A percentile compares a stretch with the other conserved stretches of the same genome.
Evolutionary conservation across 1,140 invertebrate genomes (phyloP).

Genomic region (Aleiodes sp.): DNA sequence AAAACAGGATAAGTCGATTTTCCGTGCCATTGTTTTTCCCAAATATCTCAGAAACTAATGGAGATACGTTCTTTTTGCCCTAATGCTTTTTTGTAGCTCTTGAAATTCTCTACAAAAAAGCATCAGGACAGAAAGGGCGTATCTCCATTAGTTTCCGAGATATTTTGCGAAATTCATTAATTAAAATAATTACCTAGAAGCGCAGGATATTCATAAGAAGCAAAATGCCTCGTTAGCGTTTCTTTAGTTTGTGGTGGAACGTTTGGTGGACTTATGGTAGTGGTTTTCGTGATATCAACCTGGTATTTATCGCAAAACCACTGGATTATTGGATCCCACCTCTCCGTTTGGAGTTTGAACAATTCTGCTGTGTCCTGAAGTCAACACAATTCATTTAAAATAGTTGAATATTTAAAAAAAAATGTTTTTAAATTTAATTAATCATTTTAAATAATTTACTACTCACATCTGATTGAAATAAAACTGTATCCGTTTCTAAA

Average conservation of each 20-base stretch:
- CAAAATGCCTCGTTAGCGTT: conserved; percentile 75
- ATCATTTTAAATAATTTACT: conserved; percentile 22
- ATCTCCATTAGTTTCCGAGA: no score
- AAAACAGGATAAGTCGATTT: no score
- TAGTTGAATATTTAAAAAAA: background rate
- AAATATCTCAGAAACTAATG: no score
- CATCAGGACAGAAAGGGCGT: no score
- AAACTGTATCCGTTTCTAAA: conserved; percentile 87
- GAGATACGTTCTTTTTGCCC: no score
- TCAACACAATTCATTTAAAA: conserved; percentile 15
- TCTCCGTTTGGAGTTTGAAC: conserved; percentile 76
- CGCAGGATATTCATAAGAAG: conserved; percentile 81
- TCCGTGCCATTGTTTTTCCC: no score
- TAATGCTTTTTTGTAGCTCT: no score
- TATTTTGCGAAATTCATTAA: no score
- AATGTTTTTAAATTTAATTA: background rate
- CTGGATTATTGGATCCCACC: conserved; percentile 89
- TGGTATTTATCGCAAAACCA: conserved; percentile 88
- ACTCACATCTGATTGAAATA: conserved; percentile 80
- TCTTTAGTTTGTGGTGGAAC: conserved; percentile 75
- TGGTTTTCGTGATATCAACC: conserved; percentile 77
- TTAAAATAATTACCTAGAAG: conserved; percentile 73
- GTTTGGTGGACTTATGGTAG: conserved; percentile 73
- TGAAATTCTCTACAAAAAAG: no score
- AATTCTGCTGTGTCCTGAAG: conserved; percentile 78